Conservation (phyloP, 2,797 vertebrate genomes). For the Microctenopoma steveboyesi region DNA sequence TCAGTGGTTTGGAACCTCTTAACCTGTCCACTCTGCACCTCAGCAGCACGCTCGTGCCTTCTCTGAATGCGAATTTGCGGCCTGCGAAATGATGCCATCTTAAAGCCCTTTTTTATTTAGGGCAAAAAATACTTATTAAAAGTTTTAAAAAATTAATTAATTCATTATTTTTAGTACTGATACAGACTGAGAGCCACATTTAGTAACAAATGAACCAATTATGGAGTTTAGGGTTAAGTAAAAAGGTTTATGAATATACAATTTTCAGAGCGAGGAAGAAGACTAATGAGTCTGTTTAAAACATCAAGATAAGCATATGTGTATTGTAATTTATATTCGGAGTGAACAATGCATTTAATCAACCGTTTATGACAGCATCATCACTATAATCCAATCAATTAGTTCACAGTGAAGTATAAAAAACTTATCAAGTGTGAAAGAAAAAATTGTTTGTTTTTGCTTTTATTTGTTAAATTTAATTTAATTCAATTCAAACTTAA, state of each 20-base stretch:
- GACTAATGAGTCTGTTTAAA: slow-evolving; percentile 58
- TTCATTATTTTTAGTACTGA: slow-evolving; percentile 36
- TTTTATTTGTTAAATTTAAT: neutral
- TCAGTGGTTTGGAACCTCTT: slow-evolving; percentile 74
- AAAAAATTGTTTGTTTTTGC: neutral
- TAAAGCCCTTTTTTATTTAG: slow-evolving; percentile 14
- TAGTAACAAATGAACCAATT: slow-evolving; percentile 17
- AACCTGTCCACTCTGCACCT: slow-evolving; percentile 70
- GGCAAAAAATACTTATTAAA: slow-evolving; percentile 31
- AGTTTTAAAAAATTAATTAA: slow-evolving; percentile 17
- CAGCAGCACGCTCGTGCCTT: slow-evolving; percentile 41
- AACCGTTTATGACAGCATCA: slow-evolving; percentile 52
- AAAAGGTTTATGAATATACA: slow-evolving; percentile 43
- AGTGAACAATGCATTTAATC: slow-evolving; percentile 57
- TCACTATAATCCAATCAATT: slow-evolving; percentile 33
- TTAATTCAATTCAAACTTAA: slow-evolving; percentile 21
- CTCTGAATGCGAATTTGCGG: slow-evolving; percentile 47
- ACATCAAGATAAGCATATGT: slow-evolving; percentile 45
- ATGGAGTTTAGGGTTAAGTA: slow-evolving; percentile 50
- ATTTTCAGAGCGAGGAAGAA: slow-evolving; percentile 37
- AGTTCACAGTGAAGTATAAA: neutral
- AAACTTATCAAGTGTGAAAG: slow-evolving; percentile 30
- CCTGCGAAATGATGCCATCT: slow-evolving; percentile 30
- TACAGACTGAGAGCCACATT: slow-evolving; percentile 24
- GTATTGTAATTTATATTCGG: slow-evolving; percentile 42